A percentile compares a stretch with the other conserved stretches of the same genome.
These are phyloP conservation scores for Pituophis catenifer DNA, from an alignment of 2,113 vertebrate genomes.

Conservation along the genomic window DNA sequence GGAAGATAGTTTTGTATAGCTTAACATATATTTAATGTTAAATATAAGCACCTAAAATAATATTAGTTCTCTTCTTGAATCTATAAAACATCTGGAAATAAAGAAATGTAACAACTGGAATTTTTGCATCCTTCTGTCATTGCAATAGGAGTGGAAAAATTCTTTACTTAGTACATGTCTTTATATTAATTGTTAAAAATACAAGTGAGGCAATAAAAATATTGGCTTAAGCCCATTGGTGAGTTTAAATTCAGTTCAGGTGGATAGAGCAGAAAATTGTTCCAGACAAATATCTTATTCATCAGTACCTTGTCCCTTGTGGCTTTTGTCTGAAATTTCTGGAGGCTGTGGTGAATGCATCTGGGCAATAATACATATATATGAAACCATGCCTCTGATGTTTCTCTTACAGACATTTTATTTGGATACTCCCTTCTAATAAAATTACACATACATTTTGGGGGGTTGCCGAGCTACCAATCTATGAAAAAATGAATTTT, in stretches of 20 bases:
- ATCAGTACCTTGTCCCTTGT: background rate
- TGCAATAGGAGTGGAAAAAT: background rate
- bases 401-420: background rate
- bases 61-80: background rate
- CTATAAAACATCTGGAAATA: background rate
- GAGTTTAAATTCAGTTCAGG: background rate
- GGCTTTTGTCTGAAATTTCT: background rate
- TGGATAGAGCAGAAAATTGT: background rate
- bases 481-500: background rate
- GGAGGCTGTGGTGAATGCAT: background rate
- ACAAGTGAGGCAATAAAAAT: background rate
- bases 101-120: background rate
- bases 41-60: background rate
- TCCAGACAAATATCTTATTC: background rate
- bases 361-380: background rate
- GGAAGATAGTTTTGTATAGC: background rate
- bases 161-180: background rate
- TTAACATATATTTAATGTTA: background rate
- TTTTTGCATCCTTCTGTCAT: background rate
- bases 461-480: fast-evolving
- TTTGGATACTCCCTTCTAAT: background rate
- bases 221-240: background rate
- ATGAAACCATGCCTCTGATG: background rate
- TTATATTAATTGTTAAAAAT: background rate
- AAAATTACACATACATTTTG: background rate